A percentile compares a stretch with the other conserved stretches of the same genome.
Evolutionary conservation across 2,797 vertebrate genomes (phyloP).

Genomic region (Apogon talboti): DNA sequence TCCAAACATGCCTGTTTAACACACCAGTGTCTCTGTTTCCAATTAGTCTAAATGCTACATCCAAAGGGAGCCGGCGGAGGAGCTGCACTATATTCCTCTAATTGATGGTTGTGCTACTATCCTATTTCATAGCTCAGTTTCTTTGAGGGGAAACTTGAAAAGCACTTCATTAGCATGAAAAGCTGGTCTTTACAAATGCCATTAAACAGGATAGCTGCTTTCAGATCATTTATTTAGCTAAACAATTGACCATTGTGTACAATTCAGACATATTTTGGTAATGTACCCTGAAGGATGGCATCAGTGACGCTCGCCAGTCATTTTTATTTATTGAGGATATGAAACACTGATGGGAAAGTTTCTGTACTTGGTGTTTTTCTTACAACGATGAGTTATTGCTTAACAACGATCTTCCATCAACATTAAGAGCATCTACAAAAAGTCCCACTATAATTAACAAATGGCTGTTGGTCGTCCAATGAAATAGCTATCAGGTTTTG

Average conservation of each 20-base stretch:
- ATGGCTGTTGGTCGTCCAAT: not conserved
- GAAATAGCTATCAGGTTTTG: not conserved
- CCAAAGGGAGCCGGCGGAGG: conserved; percentile 55
- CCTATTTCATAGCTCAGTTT: conserved; percentile 66
- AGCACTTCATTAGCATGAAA: conserved; percentile 73
- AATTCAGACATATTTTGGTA: conserved; percentile 3
- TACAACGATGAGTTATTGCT: not conserved
- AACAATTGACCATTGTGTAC: conserved; percentile 28
- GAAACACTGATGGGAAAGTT: conserved; percentile 2
- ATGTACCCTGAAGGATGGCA: conserved; percentile 5
- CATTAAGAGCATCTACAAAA: conserved; percentile 9
- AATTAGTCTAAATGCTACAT: conserved; percentile 73
- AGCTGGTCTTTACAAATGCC: conserved; percentile 47
- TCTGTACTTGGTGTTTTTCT: conserved; percentile 15
- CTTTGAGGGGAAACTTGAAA: conserved; percentile 62
- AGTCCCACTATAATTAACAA: conserved; percentile 10
- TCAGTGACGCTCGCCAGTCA: not conserved
- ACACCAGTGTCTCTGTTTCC: conserved; percentile 67
- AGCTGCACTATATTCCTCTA: conserved; percentile 63
- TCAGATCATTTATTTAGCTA: conserved; percentile 41
- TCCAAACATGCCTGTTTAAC: conserved; percentile 66
- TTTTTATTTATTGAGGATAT: not conserved
- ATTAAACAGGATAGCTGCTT: conserved; percentile 53
- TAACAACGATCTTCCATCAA: not conserved
- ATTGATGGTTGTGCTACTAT: conserved; percentile 72